A percentile compares a stretch with the other conserved stretches of the same genome.
These are phyloP conservation scores for Campopleginae sp. DNA, from an alignment of 2,888 invertebrate genomes.

Conservation along the genomic window DNA sequence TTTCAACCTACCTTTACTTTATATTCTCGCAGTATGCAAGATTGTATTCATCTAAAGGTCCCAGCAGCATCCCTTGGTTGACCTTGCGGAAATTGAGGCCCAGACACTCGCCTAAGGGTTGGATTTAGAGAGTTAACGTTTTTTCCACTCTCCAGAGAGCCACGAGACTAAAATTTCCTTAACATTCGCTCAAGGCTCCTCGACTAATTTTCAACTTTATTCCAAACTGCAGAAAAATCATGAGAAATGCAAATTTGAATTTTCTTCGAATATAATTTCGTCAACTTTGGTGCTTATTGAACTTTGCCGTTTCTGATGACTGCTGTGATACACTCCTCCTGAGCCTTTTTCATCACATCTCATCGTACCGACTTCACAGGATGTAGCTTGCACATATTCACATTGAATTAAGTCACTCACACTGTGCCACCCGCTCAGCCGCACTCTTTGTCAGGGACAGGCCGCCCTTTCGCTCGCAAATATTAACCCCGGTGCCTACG, in stretches of 20 bases:
- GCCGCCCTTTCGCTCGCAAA: conserved; percentile 87
- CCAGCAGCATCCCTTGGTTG: conserved; percentile 23
- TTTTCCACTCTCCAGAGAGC: neutral
- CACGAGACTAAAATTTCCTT: neutral
- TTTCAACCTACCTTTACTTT: conserved; percentile 28
- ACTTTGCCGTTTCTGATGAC: neutral
- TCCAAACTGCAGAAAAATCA: neutral
- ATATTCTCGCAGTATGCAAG: conserved; percentile 7
- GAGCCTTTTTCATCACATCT: conserved; percentile 13
- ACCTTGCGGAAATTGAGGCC: conserved; percentile 40
- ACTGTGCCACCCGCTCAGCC: conserved; percentile 71
- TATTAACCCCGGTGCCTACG: conserved; percentile 82
- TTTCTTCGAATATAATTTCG: neutral
- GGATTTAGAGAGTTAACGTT: neutral
- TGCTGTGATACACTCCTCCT: neutral
- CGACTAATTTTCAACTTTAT: neutral
- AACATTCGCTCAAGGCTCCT: neutral
- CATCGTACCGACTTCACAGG: conserved; percentile 52
- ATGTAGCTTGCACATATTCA: conserved; percentile 79
- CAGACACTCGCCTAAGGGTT: neutral
- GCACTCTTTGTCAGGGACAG: conserved; percentile 82
- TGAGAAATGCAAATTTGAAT: neutral
- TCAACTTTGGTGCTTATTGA: conserved; percentile 1
- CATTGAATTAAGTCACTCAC: conserved; percentile 82
- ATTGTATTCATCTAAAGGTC: neutral